A percentile compares a stretch with the other conserved stretches of the same genome.
Evolutionary conservation across 2,888 invertebrate species (phyloP).

Genomic region (Dusona sp.): DNA sequence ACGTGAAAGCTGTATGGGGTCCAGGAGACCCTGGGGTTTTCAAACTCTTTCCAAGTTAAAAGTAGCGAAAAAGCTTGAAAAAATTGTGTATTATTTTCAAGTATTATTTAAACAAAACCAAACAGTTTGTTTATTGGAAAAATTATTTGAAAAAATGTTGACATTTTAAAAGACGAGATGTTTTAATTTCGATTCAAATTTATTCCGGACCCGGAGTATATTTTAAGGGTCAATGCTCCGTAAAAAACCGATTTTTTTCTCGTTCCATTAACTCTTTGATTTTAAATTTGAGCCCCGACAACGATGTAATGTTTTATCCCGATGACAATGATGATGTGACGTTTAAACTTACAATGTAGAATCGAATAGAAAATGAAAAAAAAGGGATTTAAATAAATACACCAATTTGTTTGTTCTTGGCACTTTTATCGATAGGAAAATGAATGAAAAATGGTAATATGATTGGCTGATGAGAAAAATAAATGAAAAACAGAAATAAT

Average conservation of each 20-base stretch:
- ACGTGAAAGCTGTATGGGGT: too few species aligned
- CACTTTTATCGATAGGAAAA: conserved; percentile 11
- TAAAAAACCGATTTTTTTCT: neutral
- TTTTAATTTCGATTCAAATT: too few species aligned
- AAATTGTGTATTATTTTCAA: too few species aligned
- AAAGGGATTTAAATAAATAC: neutral
- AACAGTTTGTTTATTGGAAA: too few species aligned
- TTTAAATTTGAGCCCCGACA: neutral
- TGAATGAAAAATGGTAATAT: neutral
- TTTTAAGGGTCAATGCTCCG: neutral
- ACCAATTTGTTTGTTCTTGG: neutral
- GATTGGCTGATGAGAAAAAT: conserved; percentile 1
- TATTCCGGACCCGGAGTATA: neutral
- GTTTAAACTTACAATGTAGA: neutral
- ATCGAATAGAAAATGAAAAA: neutral
- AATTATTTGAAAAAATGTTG: too few species aligned
- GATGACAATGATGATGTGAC: neutral
- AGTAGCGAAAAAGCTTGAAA: too few species aligned
- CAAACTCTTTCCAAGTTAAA: too few species aligned
- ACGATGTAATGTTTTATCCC: too few species aligned
- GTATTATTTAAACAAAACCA: too few species aligned
- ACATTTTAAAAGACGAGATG: too few species aligned
- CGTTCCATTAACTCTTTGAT: neutral
- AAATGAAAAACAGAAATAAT: neutral
- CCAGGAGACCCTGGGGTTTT: too few species aligned